These are phyloP conservation scores for Dynastes hyllus DNA, from an alignment of 2,888 invertebrate genomes.

Conservation along the genomic window DNA sequence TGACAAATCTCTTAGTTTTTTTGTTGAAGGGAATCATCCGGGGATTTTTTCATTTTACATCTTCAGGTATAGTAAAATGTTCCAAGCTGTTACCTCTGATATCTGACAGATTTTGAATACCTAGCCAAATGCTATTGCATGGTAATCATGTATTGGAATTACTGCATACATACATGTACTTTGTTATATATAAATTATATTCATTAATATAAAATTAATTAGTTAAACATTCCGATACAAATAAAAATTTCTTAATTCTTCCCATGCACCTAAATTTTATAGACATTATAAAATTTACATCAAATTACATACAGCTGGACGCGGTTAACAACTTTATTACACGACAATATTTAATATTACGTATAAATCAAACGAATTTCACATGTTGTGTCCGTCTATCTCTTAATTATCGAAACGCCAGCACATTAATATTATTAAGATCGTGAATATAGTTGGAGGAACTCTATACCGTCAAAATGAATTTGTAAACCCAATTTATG, in stretches of 20 bases:
- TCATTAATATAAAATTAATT: no score
- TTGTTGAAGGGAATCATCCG: no score
- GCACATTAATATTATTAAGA: slow-evolving; percentile 36
- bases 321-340: slow-evolving; percentile 18
- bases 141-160: no score
- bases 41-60: no score
- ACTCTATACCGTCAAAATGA: slow-evolving; percentile 36
- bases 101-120: no score
- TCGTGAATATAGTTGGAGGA: slow-evolving; percentile 33
- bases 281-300: slow-evolving; percentile 8
- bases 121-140: no score
- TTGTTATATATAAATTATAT: no score
- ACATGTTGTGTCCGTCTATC: slow-evolving; percentile 9
- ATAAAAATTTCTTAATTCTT: not conserved
- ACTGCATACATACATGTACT: no score
- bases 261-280: not conserved
- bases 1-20: no score
- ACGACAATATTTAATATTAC: slow-evolving; percentile 10
- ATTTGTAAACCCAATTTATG: slow-evolving; percentile 46
- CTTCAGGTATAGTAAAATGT: no score
- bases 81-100: no score
- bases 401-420: slow-evolving; percentile 43
- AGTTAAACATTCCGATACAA: no score
- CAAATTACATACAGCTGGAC: not conserved
- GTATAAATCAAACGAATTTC: slow-evolving; percentile 39